Evolutionary conservation across 2,888 invertebrate genomes (phyloP), one percentile per base, ranked within the genome.

Genomic region (Antitype chi): DNA sequence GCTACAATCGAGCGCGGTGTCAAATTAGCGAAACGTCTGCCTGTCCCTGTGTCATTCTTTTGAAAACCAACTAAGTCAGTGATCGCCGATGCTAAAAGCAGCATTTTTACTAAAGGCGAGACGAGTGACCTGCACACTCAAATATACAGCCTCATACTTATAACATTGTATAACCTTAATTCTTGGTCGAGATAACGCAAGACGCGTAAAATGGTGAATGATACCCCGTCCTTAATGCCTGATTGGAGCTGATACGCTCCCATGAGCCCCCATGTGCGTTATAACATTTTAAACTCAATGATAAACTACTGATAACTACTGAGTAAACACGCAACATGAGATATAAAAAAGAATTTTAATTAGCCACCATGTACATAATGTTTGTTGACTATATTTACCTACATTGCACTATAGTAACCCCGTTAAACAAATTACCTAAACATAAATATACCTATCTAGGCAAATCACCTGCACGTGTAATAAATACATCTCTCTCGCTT

Each of bases 101-200:
- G 13, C 13, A 49, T 25, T 3, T 25, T 25, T 38, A 23, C 38
- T 52, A 70, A 38, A 2, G 17, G 38, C 23, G 23, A 70, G 11
- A 70, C 15, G 15, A 60, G 13, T 47, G 38, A 28, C 17, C 17
- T 53, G 15, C 9, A 43, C 53, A 15, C n/a, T 11, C 13, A 76
- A 77, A 52, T 59, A 68, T 7, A 20, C n/a, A n/a, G 20, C 1
- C 5, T 60, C 13, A 9, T 52, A 57, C 17, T 47, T 53, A 15
- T 75, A 49, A 79, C 53, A 77, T 55, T 62, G 53, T 62, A 62
- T 55, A 72, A 62, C 49, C 55, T 72, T 49, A 79, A 13, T 52
- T n/a, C 17, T 57, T 17, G n/a, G 63, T 79, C 23, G 9, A 28
- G 49, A 28, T 63, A 78, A 38, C 23, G 55, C 20, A 38, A 53